A percentile compares a stretch with the other conserved stretches of the same genome.
Evolutionary conservation across 2,113 vertebrate genomes (phyloP).

Genomic region (Picathartes gymnocephalus): DNA sequence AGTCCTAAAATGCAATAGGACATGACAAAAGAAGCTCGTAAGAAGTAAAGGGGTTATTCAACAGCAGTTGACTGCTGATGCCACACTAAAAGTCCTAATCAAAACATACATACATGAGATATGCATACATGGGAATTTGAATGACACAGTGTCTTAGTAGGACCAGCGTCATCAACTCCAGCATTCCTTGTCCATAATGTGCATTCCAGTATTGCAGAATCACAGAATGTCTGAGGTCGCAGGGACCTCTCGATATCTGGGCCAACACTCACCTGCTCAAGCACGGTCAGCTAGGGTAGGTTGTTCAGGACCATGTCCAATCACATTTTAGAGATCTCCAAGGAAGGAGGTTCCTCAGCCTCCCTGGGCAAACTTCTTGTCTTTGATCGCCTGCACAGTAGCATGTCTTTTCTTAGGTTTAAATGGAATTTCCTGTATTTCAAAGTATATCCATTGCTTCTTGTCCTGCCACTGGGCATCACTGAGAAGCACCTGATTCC

Average conservation of each 20-base stretch:
- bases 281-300: background rate
- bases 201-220: accelerated
- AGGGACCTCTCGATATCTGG: background rate
- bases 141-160: background rate
- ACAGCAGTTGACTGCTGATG: background rate
- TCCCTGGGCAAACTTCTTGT: background rate
- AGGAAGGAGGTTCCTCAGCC: background rate
- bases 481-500: background rate
- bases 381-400: background rate
- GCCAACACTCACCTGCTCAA: background rate
- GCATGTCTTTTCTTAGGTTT: background rate
- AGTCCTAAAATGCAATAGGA: background rate
- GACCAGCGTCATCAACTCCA: background rate
- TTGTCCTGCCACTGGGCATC: background rate
- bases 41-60: background rate
- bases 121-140: background rate
- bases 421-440: background rate
- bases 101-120: background rate
- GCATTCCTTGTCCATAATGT: accelerated
- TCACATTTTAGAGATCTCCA: background rate
- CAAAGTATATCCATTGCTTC: background rate
- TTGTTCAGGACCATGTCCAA: accelerated
- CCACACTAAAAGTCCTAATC: background rate
- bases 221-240: background rate
- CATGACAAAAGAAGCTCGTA: background rate